phyloP scores from a whole-genome alignment of 2,888 invertebrate genomes.

The Mylabris sibirica region DNA sequence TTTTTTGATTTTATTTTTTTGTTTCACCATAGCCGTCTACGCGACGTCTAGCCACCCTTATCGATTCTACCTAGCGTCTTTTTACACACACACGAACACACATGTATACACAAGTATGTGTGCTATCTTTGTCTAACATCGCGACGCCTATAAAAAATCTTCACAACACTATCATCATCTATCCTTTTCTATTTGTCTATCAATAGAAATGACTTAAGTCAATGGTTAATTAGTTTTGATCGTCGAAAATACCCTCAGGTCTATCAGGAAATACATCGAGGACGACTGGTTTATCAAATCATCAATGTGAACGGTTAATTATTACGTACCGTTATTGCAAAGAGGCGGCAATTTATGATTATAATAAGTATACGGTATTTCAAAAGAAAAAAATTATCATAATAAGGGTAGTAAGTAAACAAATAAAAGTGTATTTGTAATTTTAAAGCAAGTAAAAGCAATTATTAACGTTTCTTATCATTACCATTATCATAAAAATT shows the following conservation, averaged over 20 bases:
- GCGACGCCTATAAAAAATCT: slow-evolving; percentile 4
- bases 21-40: slow-evolving; percentile 45
- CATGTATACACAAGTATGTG: not conserved
- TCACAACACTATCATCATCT: not conserved
- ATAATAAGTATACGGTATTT: too few relatives aligned
- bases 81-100: not conserved
- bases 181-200: not conserved
- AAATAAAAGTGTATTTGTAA: too few relatives aligned
- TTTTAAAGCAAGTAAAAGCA: too few relatives aligned
- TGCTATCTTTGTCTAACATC: slow-evolving; percentile 21
- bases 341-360: slow-evolving; percentile 38
- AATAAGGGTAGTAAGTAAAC: too few relatives aligned
- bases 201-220: not conserved
- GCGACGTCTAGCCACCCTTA: slow-evolving; percentile 50
- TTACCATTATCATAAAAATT: not conserved
- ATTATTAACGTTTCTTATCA: too few relatives aligned
- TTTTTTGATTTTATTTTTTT: slow-evolving; percentile 27
- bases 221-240: slow-evolving; percentile 11
- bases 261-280: slow-evolving; percentile 48
- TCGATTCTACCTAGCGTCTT: slow-evolving; percentile 43
- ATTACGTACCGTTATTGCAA: slow-evolving; percentile 32
- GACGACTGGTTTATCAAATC: slow-evolving; percentile 52
- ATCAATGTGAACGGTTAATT: slow-evolving; percentile 35
- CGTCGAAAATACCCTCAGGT: slow-evolving; percentile 44
- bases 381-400: too few relatives aligned